phyloP scores from a whole-genome alignment of 2,113 vertebrate species.

The Stegostoma tigrinum region DNA sequence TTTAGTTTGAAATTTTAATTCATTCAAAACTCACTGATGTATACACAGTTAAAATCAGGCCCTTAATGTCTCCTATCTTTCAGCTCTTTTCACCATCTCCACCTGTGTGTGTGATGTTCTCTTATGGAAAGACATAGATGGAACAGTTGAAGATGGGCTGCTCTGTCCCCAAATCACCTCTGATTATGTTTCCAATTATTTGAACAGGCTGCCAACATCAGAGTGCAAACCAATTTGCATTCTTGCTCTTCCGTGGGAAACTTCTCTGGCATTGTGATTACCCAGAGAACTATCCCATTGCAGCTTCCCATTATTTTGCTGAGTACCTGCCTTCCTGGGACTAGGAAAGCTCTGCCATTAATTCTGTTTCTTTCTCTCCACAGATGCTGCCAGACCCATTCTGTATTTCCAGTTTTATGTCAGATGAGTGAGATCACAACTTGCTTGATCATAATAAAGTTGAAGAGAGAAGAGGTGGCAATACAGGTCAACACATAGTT shows the following conservation, averaged over 20 bases:
- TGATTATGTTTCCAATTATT: not conserved
- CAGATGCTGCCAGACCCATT: too few species aligned
- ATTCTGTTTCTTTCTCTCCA: too few species aligned
- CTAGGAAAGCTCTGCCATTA: too few species aligned
- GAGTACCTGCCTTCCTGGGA: too few species aligned
- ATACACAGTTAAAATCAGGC: not conserved
- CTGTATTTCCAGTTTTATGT: too few species aligned
- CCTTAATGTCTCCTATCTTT: too few species aligned
- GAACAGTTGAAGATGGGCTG: too few species aligned
- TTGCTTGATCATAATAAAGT: not conserved
- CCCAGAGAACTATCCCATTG: not conserved
- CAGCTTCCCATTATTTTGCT: too few species aligned
- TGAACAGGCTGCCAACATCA: not conserved
- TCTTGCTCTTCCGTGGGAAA: not conserved
- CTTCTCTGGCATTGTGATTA: not conserved
- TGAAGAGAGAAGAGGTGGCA: not conserved
- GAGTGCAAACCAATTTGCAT: not conserved
- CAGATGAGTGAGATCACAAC: not conserved
- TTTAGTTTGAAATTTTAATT: not conserved
- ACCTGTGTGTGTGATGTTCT: not conserved
- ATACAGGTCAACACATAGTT: not conserved
- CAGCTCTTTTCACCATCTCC: too few species aligned
- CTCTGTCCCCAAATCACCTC: not conserved
- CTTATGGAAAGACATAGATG: not conserved
- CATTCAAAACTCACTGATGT: not conserved